Percentiles rank a stretch among this genome's conserved stretches.
phyloP scores from a whole-genome alignment of 2,797 vertebrate genomes.

The Neostethus bicornis region DNA sequence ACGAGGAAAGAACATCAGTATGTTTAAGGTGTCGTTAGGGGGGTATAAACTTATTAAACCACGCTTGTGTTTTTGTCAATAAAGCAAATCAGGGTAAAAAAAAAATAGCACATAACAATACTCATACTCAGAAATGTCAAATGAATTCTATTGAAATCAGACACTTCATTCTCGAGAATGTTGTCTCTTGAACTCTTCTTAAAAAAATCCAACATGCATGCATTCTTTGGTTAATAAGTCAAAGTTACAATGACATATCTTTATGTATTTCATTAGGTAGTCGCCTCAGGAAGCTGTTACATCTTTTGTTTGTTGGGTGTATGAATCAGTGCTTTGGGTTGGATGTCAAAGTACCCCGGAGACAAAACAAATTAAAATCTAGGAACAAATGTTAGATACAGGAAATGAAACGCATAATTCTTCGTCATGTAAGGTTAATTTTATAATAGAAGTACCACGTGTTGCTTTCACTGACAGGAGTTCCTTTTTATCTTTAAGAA shows the following conservation, averaged over 20 bases:
- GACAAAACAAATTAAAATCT: constrained; percentile 21
- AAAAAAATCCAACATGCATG: constrained; percentile 43
- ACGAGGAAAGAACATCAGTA: neutral
- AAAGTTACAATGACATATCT: constrained; percentile 41
- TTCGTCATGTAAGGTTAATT: neutral
- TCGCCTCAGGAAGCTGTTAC: constrained; percentile 34
- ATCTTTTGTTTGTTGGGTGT: constrained; percentile 27
- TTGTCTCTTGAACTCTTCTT: too few relatives aligned
- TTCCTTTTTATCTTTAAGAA: neutral
- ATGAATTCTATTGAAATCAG: too few relatives aligned
- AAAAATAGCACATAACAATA: neutral
- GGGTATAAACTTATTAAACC: neutral
- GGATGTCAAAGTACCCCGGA: constrained; percentile 22
- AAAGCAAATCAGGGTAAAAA: neutral
- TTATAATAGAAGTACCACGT: constrained; percentile 1
- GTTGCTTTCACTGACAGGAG: neutral
- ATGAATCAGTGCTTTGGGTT: constrained; percentile 5
- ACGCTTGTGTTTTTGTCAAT: neutral
- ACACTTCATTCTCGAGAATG: too few relatives aligned
- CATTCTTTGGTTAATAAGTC: constrained; percentile 30
- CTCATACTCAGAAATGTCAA: neutral
- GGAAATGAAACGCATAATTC: constrained; percentile 11
- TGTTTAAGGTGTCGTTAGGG: too few relatives aligned
- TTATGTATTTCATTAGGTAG: constrained; percentile 32
- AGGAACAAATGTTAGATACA: constrained; percentile 11